These are phyloP conservation scores for Adrianichthys oophorus DNA, from an alignment of 2,797 vertebrate species.

Conservation along the genomic window DNA sequence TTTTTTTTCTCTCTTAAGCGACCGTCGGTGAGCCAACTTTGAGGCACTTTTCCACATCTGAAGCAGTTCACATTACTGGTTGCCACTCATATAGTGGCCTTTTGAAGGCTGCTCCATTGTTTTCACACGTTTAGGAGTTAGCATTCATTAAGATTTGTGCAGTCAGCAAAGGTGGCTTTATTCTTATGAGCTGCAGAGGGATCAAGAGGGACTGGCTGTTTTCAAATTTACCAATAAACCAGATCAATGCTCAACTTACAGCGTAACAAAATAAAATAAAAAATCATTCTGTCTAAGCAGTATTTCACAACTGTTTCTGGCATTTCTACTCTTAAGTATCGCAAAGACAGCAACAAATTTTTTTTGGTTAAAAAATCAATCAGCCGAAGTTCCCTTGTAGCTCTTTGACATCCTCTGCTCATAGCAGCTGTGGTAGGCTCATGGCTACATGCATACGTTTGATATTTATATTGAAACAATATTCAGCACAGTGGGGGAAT, in stretches of 20 bases:
- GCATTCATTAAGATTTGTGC: constrained; percentile 27
- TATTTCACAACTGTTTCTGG: constrained; percentile 3
- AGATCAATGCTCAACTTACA: too few relatives aligned
- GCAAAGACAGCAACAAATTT: not conserved
- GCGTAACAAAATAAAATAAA: constrained; percentile 16
- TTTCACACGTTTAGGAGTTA: constrained; percentile 28
- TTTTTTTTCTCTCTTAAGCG: constrained; percentile 18
- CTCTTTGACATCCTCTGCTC: constrained; percentile 25
- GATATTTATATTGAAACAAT: constrained; percentile 47
- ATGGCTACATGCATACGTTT: constrained; percentile 56
- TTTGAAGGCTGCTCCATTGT: constrained; percentile 14
- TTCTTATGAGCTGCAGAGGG: constrained; percentile 18
- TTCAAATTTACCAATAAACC: constrained; percentile 1
- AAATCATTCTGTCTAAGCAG: not conserved
- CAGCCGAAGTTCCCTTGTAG: constrained; percentile 10
- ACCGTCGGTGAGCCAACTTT: constrained; percentile 19
- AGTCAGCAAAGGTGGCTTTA: constrained; percentile 1
- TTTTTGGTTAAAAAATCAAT: constrained; percentile 3
- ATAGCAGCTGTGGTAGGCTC: constrained; percentile 41
- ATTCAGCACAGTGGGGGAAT: constrained; percentile 15
- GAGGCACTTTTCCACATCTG: constrained; percentile 60
- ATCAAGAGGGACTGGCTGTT: constrained; percentile 15
- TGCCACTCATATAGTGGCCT: constrained; percentile 7
- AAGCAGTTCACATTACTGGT: constrained; percentile 29
- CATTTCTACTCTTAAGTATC: constrained; percentile 10